Conservation (phyloP, 1,140 invertebrate genomes). For the Lordiphosa mommai region DNA sequence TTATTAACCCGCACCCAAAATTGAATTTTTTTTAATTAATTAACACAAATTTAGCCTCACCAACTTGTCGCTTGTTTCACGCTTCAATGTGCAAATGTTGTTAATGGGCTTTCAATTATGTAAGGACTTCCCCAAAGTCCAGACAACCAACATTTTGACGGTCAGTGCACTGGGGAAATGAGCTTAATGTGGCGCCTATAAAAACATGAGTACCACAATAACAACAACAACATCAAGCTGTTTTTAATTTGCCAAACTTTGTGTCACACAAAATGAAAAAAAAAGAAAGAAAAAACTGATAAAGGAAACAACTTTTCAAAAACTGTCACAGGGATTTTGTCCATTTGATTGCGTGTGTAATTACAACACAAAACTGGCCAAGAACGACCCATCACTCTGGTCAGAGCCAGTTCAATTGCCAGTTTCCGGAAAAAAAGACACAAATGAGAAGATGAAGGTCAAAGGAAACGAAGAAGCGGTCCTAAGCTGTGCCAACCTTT, state of each 20-base stretch:
- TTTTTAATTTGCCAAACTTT: slow-evolving; percentile 42
- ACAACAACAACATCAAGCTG: slow-evolving; percentile 3
- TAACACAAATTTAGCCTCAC: slow-evolving; percentile 36
- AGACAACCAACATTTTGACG: slow-evolving; percentile 7
- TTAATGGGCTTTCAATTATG: slow-evolving; percentile 69
- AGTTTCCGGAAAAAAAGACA: slow-evolving; percentile 30
- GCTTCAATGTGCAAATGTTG: slow-evolving; percentile 53
- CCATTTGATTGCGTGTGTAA: slow-evolving; percentile 70
- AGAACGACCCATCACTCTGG: slow-evolving; percentile 14
- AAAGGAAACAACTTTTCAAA: slow-evolving; percentile 53
- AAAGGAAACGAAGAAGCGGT: slow-evolving; percentile 37
- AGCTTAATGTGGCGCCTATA: slow-evolving; percentile 4
- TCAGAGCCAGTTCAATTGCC: slow-evolving; percentile 53
- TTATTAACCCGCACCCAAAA: too few relatives aligned
- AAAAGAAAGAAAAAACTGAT: too few relatives aligned
- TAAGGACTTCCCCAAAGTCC: neutral
- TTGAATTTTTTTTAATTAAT: slow-evolving; percentile 57
- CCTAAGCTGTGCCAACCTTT: slow-evolving; percentile 25
- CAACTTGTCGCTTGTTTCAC: slow-evolving; percentile 60
- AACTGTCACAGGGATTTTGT: slow-evolving; percentile 65
- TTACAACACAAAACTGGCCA: slow-evolving; percentile 22
- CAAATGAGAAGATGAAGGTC: slow-evolving; percentile 41
- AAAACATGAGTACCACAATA: neutral
- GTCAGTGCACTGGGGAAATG: slow-evolving; percentile 17
- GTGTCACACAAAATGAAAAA: slow-evolving; percentile 16